Conservation (phyloP, 2,888 invertebrate genomes). For the Acleris holmiana region DNA sequence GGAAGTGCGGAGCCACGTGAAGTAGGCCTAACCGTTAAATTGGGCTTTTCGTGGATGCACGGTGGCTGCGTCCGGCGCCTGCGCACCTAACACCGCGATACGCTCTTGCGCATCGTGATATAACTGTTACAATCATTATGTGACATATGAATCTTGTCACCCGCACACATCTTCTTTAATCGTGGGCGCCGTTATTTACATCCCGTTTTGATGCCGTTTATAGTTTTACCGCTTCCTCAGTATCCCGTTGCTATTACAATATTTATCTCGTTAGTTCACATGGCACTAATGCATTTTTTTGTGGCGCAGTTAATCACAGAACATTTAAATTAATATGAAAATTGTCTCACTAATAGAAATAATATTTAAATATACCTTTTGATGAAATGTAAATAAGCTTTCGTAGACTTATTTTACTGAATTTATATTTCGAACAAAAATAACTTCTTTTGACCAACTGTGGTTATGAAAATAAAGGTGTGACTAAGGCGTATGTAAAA, state of each 20-base stretch:
- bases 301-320: slow-evolving; percentile 23
- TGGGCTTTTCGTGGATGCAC: slow-evolving; percentile 74
- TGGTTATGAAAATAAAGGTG: too few species aligned
- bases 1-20: slow-evolving; percentile 14
- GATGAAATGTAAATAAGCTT: not conserved
- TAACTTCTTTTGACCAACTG: too few species aligned
- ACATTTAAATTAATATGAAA: slow-evolving; percentile 28
- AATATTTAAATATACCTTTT: slow-evolving; percentile 16
- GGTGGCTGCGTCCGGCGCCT: slow-evolving; percentile 63
- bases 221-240: slow-evolving; percentile 38
- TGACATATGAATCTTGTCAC: slow-evolving; percentile 70
- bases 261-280: slow-evolving; percentile 34
- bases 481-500: too few species aligned
- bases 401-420: too few species aligned
- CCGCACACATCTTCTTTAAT: slow-evolving; percentile 58
- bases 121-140: slow-evolving; percentile 76
- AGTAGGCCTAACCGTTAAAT: slow-evolving; percentile 74
- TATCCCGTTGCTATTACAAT: slow-evolving; percentile 27
- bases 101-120: slow-evolving; percentile 59
- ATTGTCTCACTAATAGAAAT: slow-evolving; percentile 22
- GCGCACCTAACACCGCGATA: slow-evolving; percentile 46
- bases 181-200: slow-evolving; percentile 45
- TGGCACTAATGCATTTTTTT: slow-evolving; percentile 16
- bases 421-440: too few species aligned
- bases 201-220: slow-evolving; percentile 49